phyloP scores from a whole-genome alignment of 2,888 invertebrate species.

The Scaptomyza cyrtandrae region DNA sequence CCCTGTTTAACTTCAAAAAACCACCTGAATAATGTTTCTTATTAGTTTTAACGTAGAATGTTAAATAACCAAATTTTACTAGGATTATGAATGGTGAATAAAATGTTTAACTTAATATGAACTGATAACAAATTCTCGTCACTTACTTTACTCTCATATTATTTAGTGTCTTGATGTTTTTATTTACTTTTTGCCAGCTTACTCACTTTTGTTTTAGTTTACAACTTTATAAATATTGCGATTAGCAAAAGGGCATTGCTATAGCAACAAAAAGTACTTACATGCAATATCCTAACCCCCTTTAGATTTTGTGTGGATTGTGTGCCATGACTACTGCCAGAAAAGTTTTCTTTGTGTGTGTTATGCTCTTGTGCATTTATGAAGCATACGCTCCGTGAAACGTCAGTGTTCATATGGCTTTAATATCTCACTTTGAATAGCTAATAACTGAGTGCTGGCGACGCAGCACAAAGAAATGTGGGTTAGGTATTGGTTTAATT shows the following conservation, averaged over 20 bases:
- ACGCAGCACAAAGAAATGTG: constrained; percentile 1
- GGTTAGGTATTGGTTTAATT: neutral
- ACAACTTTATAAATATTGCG: neutral
- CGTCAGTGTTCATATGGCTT: constrained; percentile 18
- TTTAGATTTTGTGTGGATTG: neutral
- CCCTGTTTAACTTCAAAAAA: too few relatives aligned
- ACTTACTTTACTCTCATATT: neutral
- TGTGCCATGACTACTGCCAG: neutral
- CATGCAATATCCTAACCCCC: neutral
- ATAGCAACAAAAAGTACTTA: too few relatives aligned
- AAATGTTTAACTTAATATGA: too few relatives aligned
- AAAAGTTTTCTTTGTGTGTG: neutral
- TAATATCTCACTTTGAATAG: constrained; percentile 36
- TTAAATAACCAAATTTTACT: too few relatives aligned
- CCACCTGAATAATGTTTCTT: too few relatives aligned
- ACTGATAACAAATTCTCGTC: too few relatives aligned
- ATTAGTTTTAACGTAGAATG: too few relatives aligned
- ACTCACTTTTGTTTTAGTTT: neutral
- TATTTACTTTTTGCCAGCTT: neutral
- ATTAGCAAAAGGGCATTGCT: neutral
- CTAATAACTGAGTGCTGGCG: constrained; percentile 4
- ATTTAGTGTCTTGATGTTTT: neutral
- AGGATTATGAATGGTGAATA: too few relatives aligned
- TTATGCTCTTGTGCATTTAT: constrained; percentile 16
- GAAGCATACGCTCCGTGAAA: constrained; percentile 41